These are phyloP conservation scores for Tenrec ecaudatus DNA, from an alignment of 2,113 vertebrate genomes.

Conservation along the genomic window DNA sequence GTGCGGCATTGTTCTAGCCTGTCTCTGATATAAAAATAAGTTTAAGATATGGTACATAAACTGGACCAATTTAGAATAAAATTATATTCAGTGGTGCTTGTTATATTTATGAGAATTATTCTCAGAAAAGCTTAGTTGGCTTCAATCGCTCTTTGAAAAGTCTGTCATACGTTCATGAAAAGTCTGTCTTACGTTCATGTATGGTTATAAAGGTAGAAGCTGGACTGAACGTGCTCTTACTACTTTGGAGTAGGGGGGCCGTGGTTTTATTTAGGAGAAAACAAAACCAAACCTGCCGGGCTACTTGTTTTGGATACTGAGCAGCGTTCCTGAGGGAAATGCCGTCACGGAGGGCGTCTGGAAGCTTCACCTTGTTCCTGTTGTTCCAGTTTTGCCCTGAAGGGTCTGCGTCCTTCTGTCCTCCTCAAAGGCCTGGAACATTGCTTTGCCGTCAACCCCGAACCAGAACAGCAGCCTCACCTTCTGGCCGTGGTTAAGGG, in stretches of 20 bases:
- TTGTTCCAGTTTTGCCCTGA: not conserved
- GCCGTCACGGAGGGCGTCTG: not conserved
- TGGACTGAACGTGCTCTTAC: not conserved
- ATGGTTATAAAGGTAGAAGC: constrained; percentile 11
- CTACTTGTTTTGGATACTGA: not conserved
- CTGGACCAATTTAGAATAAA: constrained; percentile 50
- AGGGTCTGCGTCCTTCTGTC: not conserved
- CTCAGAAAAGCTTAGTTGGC: constrained; percentile 45
- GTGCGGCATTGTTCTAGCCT: not conserved
- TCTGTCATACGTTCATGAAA: constrained; percentile 37
- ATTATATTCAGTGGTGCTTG: constrained; percentile 38
- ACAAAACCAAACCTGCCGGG: not conserved
- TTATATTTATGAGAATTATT: constrained; percentile 56
- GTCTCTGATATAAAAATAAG: not conserved
- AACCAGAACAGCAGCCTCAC: not conserved
- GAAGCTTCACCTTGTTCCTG: not conserved
- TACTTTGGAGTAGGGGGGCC: constrained; percentile 36
- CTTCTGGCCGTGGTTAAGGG: not conserved
- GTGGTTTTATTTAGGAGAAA: not conserved
- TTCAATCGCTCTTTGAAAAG: constrained; percentile 15
- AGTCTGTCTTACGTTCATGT: not conserved
- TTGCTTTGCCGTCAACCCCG: not conserved
- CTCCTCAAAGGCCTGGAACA: not conserved
- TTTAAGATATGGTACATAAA: constrained; percentile 55
- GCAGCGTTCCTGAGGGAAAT: not conserved